Evolutionary conservation across 1,140 invertebrate genomes (phyloP).

Genomic region (Grapholita molesta): DNA sequence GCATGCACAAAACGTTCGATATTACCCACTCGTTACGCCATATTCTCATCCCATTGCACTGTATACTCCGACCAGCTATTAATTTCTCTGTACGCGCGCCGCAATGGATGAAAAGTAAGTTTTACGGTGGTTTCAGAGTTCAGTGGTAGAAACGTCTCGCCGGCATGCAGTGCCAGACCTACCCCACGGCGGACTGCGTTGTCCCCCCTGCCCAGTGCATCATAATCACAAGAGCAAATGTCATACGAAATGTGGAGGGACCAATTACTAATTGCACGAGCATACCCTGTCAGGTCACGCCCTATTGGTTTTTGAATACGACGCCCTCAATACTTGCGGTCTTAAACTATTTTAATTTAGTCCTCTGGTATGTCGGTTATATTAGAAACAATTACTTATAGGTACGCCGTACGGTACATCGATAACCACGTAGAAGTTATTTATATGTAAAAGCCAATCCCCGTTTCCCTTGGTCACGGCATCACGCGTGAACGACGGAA

Average conservation of each 20-base stretch:
- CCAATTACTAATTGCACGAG: conserved; percentile 33
- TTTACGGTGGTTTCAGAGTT: neutral
- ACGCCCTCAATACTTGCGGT: neutral
- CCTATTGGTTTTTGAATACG: neutral
- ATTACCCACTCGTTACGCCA: neutral
- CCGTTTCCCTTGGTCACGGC: too few relatives aligned
- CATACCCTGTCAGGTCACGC: neutral
- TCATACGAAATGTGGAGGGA: conserved; percentile 21
- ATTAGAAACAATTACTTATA: too few relatives aligned
- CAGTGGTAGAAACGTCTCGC: conserved; percentile 42
- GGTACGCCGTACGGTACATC: too few relatives aligned
- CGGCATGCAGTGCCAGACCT: conserved; percentile 48
- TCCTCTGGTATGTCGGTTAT: too few relatives aligned
- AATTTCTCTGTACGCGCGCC: neutral
- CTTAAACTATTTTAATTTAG: too few relatives aligned
- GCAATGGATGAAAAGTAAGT: conserved; percentile 31
- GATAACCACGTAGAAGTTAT: too few relatives aligned
- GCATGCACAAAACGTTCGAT: neutral
- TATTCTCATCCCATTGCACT: conserved; percentile 29
- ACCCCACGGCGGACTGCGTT: conserved; percentile 49
- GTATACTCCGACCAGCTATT: neutral
- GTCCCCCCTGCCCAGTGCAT: conserved; percentile 32
- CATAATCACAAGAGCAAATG: conserved; percentile 33
- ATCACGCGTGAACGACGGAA: too few relatives aligned
- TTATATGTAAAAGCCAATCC: too few relatives aligned